Conservation (phyloP, 2,888 invertebrate species). For the Disparrhopalites patrizii region DNA sequence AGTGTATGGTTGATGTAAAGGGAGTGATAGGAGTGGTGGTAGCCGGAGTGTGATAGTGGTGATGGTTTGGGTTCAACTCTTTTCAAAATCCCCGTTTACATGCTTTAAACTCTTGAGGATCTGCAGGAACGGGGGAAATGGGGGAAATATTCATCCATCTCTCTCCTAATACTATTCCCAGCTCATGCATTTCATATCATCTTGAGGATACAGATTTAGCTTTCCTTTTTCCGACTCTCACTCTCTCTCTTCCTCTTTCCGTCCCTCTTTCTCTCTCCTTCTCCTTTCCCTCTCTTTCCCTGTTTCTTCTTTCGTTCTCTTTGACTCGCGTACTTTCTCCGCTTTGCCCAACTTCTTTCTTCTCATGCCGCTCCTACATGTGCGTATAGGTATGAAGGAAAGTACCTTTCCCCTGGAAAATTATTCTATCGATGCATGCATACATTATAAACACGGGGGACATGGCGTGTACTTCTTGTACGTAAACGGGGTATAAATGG, state of each 20-base stretch:
- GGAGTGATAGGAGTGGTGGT: too few relatives aligned
- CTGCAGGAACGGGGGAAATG: not conserved
- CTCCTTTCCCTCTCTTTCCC: not conserved
- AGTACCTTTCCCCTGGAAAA: too few relatives aligned
- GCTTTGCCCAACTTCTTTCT: not conserved
- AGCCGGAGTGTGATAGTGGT: too few relatives aligned
- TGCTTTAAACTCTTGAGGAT: constrained; percentile 10
- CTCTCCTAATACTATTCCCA: constrained; percentile 10
- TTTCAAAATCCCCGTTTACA: constrained; percentile 15
- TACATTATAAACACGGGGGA: too few relatives aligned
- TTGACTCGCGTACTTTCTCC: not conserved
- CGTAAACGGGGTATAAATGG: too few relatives aligned
- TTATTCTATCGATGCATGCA: too few relatives aligned
- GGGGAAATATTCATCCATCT: too few relatives aligned
- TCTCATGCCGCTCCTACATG: too few relatives aligned
- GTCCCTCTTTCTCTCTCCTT: not conserved
- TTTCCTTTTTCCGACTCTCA: not conserved
- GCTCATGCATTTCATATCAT: constrained; percentile 10
- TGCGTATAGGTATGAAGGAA: too few relatives aligned
- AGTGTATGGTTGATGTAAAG: too few relatives aligned
- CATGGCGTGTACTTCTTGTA: too few relatives aligned
- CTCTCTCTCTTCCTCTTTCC: not conserved
- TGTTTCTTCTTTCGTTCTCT: not conserved
- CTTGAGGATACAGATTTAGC: not conserved
- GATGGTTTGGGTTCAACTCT: too few relatives aligned